phyloP scores from a whole-genome alignment of 1,140 invertebrate species.

The Gyrodactylus bullatarudis region DNA sequence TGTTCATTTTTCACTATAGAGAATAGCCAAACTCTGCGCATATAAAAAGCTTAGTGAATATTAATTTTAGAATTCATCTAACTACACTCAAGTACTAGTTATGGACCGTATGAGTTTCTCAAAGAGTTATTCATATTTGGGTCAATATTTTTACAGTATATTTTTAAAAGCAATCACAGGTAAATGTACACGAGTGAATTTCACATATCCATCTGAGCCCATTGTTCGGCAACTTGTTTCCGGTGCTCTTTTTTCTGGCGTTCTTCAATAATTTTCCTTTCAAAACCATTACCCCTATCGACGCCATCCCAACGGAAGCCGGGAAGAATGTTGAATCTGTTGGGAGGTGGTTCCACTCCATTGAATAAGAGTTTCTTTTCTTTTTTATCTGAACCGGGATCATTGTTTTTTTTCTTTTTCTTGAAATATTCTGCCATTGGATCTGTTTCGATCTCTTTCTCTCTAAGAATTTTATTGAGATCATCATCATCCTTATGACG shows the following conservation, averaged over 20 bases:
- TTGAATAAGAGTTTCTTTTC: not conserved
- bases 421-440: conserved; percentile 59
- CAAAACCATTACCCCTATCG: conserved; percentile 77
- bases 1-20: no score
- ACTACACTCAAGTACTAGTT: no score
- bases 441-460: conserved; percentile 45
- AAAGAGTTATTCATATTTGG: no score
- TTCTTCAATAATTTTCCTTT: conserved; percentile 40
- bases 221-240: not conserved
- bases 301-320: conserved; percentile 93
- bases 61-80: no score
- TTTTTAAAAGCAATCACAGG: no score
- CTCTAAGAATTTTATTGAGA: conserved; percentile 36
- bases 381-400: conserved; percentile 13
- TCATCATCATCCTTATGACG: conserved; percentile 53
- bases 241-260: not conserved
- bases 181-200: no score
- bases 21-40: no score
- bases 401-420: conserved; percentile 32
- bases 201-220: not conserved
- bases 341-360: conserved; percentile 29
- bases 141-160: no score
- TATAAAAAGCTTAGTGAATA: no score
- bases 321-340: conserved; percentile 56
- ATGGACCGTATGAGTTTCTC: no score